Evolutionary conservation across 2,113 vertebrate genomes (phyloP), one percentile per base, ranked within the genome.

Genomic region (Sorex araneus): DNA sequence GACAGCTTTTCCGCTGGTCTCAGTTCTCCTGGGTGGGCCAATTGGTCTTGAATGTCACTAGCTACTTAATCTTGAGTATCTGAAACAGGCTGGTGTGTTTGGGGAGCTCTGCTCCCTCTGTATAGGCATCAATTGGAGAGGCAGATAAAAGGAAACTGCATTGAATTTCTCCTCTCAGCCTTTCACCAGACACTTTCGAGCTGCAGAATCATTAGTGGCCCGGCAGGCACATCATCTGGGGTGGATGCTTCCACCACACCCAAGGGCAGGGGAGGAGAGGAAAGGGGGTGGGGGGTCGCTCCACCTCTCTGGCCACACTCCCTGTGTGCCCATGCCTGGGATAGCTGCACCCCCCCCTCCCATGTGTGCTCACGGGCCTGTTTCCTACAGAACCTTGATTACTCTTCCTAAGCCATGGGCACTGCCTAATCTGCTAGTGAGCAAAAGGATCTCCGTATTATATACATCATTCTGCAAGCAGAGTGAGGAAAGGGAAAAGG

Each of bases 11-110:
- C 99, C 98, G 97, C 98, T 98, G 98, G 98, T 97, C 98, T 98
- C 98, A 97, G 98, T 98, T 98, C 98, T 99, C 98, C 98, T 99
- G 99, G 99, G 99, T 99, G 99, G 99, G 99, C 99, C 95, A 93
- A 98, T 98, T 99, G 99, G 99, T 99, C 99, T 99, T 99, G 99
- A 99, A 99, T 99, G 99, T 99, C 99, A 99, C 99, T 98, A 98
- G 98, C 99, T 99, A 99, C 99, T 99, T 99, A 99, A 99, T 99
- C 99, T 99, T 99, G 98, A 98, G 98, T 99, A 99, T 99, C 98
- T 99, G 99, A 99, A 99, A 97, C 98, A 98, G 98, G 97, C 98
- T 98, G 98, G 99, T 92, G 95, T 98, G 98, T 98, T 98, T 98
- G 97, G 98, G 98, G 98, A 98, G 97, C 97, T 98, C 96, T 60